Evolutionary conservation across 2,888 invertebrate species (phyloP), one percentile per base, ranked within the genome.

Genomic region (Drosophila putrida): DNA sequence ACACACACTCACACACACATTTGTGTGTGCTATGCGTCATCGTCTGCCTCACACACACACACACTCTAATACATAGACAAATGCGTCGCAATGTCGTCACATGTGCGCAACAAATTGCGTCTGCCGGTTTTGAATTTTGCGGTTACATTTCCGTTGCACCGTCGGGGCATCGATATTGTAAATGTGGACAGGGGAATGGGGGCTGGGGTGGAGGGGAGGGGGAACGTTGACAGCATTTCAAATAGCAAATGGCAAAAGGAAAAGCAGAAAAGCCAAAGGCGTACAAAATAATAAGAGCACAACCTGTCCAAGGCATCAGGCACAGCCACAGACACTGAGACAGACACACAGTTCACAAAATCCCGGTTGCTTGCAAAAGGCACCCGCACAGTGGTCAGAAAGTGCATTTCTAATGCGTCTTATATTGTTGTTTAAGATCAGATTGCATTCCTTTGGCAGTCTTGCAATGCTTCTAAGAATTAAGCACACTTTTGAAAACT

Each of bases 71-170:
- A 64, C 35, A 10, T 25, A 39, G 31, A 55, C 38, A 57, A 50
- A 50, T 64, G 70, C 63, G 61, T 54, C 49, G 54, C 55, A 46
- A 54, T 54, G 73, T 71, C 71, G 78, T 71, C 78, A 80, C 83
- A 86, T 85, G 75, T 75, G 80, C 81, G 81, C 88, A 82, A 89
- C 88, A 88, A 88, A 89, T 88, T 89, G 88, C 78, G 88, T 82
- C 76, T 88, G 82, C 75, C 83, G 77, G 75, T 79, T 78, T 83
- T 75, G 74, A 78, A 75, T 76, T 80, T 84, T 89, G 89, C 80
- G 88, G 88, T 89, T 86, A 86, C 78, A 84, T 84, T 86, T 87
- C 82, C 80, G 84, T 72, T 89, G 81, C 82, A 79, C 44, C 76
- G 67, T 49, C 69, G 69, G 64, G 69, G 64, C 78, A 65, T 75